Conservation (phyloP, 1,140 invertebrate genomes). For the Scaptomyza graminum region DNA sequence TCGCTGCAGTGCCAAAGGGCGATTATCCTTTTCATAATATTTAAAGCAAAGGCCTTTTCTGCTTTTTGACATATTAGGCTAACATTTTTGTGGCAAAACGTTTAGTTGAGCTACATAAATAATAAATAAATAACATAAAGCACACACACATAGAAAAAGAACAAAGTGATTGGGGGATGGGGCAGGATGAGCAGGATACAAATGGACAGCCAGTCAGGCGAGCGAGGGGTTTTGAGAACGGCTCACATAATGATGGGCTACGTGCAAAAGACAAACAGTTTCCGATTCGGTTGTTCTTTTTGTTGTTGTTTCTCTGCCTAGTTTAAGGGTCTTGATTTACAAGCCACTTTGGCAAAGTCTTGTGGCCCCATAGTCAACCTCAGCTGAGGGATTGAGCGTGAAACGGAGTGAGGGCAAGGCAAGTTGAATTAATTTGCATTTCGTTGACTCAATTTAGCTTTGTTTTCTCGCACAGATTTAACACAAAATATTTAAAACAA, state of each 20-base stretch:
- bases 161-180: neutral
- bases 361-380: constrained; percentile 27
- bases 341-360: constrained; percentile 50
- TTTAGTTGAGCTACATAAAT: constrained; percentile 81
- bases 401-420: neutral
- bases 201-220: constrained; percentile 9
- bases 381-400: neutral
- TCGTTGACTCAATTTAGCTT: constrained; percentile 62
- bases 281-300: constrained; percentile 12
- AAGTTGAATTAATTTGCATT: constrained; percentile 65
- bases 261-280: constrained; percentile 35
- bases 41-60: constrained; percentile 59
- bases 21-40: constrained; percentile 42
- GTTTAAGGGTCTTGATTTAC: constrained; percentile 57
- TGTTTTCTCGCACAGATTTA: constrained; percentile 55
- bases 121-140: constrained; percentile 66
- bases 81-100: constrained; percentile 77
- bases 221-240: constrained; percentile 13
- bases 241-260: constrained; percentile 44
- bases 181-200: neutral
- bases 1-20: neutral
- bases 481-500: constrained; percentile 77
- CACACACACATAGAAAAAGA: constrained; percentile 19
- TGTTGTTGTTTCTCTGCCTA: constrained; percentile 17
- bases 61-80: constrained; percentile 77